Evolutionary conservation across 2,113 vertebrate species (phyloP), one percentile per base, ranked within the genome.

Genomic region (Malurus melanocephalus): DNA sequence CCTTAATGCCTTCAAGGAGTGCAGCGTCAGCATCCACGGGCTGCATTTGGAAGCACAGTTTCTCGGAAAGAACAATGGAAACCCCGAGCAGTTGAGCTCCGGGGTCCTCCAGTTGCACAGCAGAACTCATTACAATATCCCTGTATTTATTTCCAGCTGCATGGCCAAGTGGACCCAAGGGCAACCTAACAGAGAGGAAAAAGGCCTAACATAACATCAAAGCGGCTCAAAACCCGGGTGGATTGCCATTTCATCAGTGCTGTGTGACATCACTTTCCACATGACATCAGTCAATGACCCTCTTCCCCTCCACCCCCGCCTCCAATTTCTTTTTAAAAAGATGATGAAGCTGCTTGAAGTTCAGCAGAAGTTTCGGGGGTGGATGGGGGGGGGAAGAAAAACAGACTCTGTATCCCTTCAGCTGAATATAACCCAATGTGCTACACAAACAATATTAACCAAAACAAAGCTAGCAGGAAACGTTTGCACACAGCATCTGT

Each of bases 401-500:
- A 55, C 74, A 88, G 59, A 49, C 51, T 93, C 96, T 96, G 82
- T 94, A 97, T 97, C 96, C 97, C 97, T 96, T 95, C 95, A 97
- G 96, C 94, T 96, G 97, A 97, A 97, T 96, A 95, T 97, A 98
- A 97, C 98, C 96, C 98, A 98, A 96, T 97, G 98, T 97, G 96
- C 98, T 98, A 97, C 97, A 98, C 97, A 97, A 98, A 98, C 97
- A 98, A 97, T 96, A 98, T 97, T 97, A 98, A 97, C 93, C 94
- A 95, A 98, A 98, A 98, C 98, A 98, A 97, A 97, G 97, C 97
- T 97, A 96, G 97, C 97, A 98, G 97, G 97, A 97, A 97, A 95
- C 97, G 94, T 96, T 96, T 95, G 95, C 95, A 94, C 97, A 95
- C 97, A 98, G 98, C 98, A 98, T 99, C 98, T 98, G 98, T 97